Evolutionary conservation across 2,113 vertebrate genomes (phyloP), one percentile per base, ranked within the genome.

Genomic region (Gnathonemus longibarbis): DNA sequence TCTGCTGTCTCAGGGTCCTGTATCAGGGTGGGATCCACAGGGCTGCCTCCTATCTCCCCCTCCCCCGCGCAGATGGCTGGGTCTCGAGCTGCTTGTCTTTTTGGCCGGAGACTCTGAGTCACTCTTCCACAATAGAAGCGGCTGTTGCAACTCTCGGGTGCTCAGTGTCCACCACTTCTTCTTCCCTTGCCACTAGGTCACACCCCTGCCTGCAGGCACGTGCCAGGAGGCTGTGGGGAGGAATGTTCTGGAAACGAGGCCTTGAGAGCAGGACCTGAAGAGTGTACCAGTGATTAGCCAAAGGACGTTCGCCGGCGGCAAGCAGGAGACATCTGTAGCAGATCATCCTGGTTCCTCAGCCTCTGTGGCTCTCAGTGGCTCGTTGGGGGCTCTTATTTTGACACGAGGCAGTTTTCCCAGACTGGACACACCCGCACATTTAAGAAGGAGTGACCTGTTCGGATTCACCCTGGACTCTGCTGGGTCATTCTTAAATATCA

Each of bases 401-500:
- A 80, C 74, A 77, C 4, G 5, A 42, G 74, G 35, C 74, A 39
- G 13, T 19, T 42, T 19, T 80, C 35, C 31, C 35, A 39, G 74
- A 42, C 13, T 15, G 11, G 74, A 42, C 74, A 42, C 13, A 19
- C 74, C 35, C 9, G n/a, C 62, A 39, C 6, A 39, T 42, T 80
- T 80, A 19, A 80, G 74, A 80, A 80, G 31, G 74, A 80, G 35
- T 39, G 17, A 35, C 8, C 13, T 2, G 8, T 46, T 48, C 83
- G 9, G 83, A 48, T 70, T 83, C 58, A 70, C 35, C 58, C 2
- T 58, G 11, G 10, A 15, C 45, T 89, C 62, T 19, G 62, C 70
- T 45, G 46, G 48, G 66, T 50, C 88, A 50, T 45, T 89, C 77
- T 84, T 89, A 84, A 84, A 58, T 89, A 84, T 56, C 77, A 84